Evolutionary conservation across 2,113 vertebrate species (phyloP), one percentile per base, ranked within the genome.

Genomic region (Xenus cinereus): DNA sequence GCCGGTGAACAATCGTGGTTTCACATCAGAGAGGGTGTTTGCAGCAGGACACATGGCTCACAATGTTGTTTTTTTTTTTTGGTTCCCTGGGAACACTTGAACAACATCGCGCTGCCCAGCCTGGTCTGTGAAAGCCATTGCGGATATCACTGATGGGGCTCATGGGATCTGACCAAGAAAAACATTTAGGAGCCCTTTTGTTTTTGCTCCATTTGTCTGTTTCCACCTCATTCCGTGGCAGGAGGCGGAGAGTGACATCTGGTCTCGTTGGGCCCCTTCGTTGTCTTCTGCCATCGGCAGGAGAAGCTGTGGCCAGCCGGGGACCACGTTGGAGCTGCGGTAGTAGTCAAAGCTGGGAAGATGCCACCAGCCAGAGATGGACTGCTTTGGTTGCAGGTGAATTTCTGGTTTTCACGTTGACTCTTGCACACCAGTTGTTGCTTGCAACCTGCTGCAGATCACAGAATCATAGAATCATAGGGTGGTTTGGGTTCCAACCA

Each of bases 21-120:
- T 87, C 22, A 0, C 43, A 46, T 48, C 10, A 4, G 37, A 72
- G 68, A 33, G 76, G 9, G 32, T 51, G n/a, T 81, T 90, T 89
- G 35, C 86, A 81, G 64, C 81, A 41, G n/a, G 69, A 43, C 64
- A 59, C 77, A 48, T 54, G 76, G 76, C 10, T 89, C 5, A 0
- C 35, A 57, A 48, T 7, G n/a, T 18, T 54, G 37, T 18, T 10
- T 54, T 54, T 30, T 28, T 8, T 53, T 53, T 28, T 28, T 54
- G 50, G 50, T 57, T 96, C 94, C 74, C 77, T 90, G 95, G 92
- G 93, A 95, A 96, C 50, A 4, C 76, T 95, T 12, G 69, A 80
- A 45, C 23, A 15, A 57, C 41, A 63, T 87, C 76, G 0, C 3
- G 6, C 91, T 88, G 78, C 78, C 50, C 89, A 45, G 81, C 41